Base-by-base conservation (phyloP, 1,140 invertebrate species). In the Brachionus asplanchnoidis region DNA sequence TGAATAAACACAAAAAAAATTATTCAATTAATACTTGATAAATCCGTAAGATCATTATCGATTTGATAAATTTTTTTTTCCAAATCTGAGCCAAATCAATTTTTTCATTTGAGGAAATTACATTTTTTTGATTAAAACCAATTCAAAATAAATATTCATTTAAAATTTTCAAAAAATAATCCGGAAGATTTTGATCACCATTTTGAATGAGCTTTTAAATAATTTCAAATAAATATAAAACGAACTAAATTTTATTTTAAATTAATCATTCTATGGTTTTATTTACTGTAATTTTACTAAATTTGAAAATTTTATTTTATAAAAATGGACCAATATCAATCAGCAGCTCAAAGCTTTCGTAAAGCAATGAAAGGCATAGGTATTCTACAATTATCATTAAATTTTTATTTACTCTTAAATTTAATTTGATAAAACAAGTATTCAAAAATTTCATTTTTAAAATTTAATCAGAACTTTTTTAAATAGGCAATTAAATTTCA, bases 341-440 rank as follows among this genome's bases (percentile, higher is more conserved):
- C n/a, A 40, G 68, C 36, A 17, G 68, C 68, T 1, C 32, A 73
- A 17, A 73, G 68, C 12, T 17, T 73, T 7, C 32, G 40, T 0
- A 73, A 73, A 23, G 68, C 68, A 7, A 73, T 73, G 68, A 73
- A 73, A 42, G 68, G 68, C 32, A 40, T 42, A n/a, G 68, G 68
- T 73, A 42, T 36, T 68, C 1, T 20, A 23, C 3, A 23, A 23
- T 56, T 56, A n/a, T n/a, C n/a, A n/a, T n/a, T n/a, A n/a, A n/a
- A n/a, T n/a, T n/a, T n/a, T n/a, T n/a, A n/a, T n/a, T n/a, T n/a
- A n/a, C n/a, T n/a, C n/a, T n/a, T n/a, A n/a, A n/a, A n/a, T n/a
- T n/a, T n/a, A n/a, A n/a, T n/a, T n/a, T n/a, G n/a, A n/a, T n/a
- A n/a, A n/a, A n/a, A n/a, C n/a, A n/a, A n/a, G n/a, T n/a, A n/a